These are phyloP conservation scores for Clepsis dumicolana DNA, from an alignment of 2,888 invertebrate species.

Conservation along the genomic window DNA sequence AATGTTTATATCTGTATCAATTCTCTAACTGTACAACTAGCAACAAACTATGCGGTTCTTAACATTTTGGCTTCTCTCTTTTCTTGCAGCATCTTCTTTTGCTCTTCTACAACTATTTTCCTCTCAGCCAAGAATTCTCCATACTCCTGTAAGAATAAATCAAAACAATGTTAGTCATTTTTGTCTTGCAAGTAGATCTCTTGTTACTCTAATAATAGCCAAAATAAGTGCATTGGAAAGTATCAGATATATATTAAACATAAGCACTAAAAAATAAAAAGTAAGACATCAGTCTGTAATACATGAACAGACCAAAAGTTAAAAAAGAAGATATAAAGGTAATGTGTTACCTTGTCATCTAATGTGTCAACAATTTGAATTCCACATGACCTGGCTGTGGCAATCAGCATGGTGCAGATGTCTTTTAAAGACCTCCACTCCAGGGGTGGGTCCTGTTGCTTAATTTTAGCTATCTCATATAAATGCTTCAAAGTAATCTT, in stretches of 20 bases:
- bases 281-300: too few relatives aligned
- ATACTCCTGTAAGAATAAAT: conserved; percentile 87
- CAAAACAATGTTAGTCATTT: too few relatives aligned
- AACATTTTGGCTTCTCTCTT: conserved; percentile 96
- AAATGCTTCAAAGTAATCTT: conserved; percentile 97
- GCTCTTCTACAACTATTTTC: conserved; percentile 89
- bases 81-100: conserved; percentile 92
- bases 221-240: too few relatives aligned
- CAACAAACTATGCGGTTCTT: conserved; percentile 87
- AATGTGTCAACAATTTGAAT: conserved; percentile 93
- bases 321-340: too few relatives aligned
- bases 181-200: too few relatives aligned
- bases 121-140: conserved; percentile 92
- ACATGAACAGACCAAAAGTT: too few relatives aligned
- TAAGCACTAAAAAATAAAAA: too few relatives aligned
- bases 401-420: conserved; percentile 93
- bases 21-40: conserved; percentile 38
- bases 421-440: conserved; percentile 88
- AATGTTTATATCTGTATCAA: conserved; percentile 24
- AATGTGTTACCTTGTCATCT: conserved; percentile 85
- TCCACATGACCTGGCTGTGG: conserved; percentile 92
- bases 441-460: conserved; percentile 93
- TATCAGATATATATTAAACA: too few relatives aligned
- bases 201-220: too few relatives aligned
- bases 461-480: conserved; percentile 99